phyloP scores from a whole-genome alignment of 2,888 invertebrate species.

The Pyrochroa serraticornis region DNA sequence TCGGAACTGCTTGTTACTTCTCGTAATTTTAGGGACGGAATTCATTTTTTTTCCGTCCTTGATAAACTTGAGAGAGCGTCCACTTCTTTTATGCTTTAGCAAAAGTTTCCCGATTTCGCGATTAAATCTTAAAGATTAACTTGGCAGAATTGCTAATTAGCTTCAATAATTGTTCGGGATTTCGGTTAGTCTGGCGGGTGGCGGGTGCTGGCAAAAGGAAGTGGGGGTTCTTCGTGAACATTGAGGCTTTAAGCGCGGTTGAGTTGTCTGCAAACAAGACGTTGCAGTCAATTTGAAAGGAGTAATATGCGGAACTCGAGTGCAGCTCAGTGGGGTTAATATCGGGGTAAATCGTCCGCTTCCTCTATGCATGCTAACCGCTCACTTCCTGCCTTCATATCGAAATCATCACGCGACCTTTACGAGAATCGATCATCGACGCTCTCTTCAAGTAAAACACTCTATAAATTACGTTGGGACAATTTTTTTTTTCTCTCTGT shows the following conservation, averaged over 20 bases:
- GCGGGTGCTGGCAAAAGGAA: not conserved
- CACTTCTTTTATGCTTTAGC: too few relatives aligned
- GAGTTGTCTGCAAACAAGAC: not conserved
- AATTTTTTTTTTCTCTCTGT: too few relatives aligned
- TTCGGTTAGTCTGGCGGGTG: too few relatives aligned
- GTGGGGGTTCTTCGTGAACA: not conserved
- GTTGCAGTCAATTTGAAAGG: not conserved
- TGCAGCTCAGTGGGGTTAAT: slow-evolving; percentile 9
- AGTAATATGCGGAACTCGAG: slow-evolving; percentile 10
- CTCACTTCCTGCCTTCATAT: slow-evolving; percentile 16
- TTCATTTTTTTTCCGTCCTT: too few relatives aligned
- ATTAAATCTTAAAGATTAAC: too few relatives aligned
- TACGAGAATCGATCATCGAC: slow-evolving; percentile 15
- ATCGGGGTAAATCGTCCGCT: slow-evolving; percentile 18
- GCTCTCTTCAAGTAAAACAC: not conserved
- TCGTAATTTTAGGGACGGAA: too few relatives aligned
- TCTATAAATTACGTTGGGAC: too few relatives aligned
- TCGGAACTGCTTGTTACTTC: too few relatives aligned
- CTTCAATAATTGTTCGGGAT: not conserved
- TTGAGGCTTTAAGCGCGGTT: not conserved
- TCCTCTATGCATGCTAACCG: slow-evolving; percentile 22
- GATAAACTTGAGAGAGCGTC: too few relatives aligned
- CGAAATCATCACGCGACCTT: slow-evolving; percentile 14
- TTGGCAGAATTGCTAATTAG: not conserved
- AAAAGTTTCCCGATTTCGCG: too few relatives aligned